phyloP scores from a whole-genome alignment of 2,888 invertebrate species.

The Camponotus fellah region DNA sequence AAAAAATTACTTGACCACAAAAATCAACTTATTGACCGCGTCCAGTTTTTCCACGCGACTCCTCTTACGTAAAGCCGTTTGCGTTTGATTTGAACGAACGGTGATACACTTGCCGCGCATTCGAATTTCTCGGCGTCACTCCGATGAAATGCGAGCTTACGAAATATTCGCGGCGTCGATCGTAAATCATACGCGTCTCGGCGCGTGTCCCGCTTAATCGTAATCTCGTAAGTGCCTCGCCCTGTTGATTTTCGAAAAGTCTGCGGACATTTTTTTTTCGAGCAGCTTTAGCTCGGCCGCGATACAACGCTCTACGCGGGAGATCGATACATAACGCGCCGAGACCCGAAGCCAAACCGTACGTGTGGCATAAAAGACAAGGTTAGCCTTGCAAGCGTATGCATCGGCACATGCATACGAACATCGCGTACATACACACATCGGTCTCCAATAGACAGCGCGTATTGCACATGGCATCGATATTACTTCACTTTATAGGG shows the following conservation, averaged over 20 bases:
- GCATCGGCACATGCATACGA: constrained; percentile 4
- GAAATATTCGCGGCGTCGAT: constrained; percentile 31
- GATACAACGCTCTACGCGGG: constrained; percentile 69
- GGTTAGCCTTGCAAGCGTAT: constrained; percentile 45
- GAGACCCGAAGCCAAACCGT: constrained; percentile 80
- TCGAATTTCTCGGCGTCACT: constrained; percentile 18
- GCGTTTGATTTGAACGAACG: constrained; percentile 38
- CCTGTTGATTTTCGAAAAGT: constrained; percentile 53
- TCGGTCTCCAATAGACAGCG: constrained; percentile 35
- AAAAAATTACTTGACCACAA: constrained; percentile 33
- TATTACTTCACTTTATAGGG: constrained; percentile 21
- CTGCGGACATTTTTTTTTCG: constrained; percentile 51
- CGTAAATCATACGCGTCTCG: constrained; percentile 11
- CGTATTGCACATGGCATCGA: constrained; percentile 33
- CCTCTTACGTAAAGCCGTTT: constrained; percentile 22
- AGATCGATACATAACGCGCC: constrained; percentile 78
- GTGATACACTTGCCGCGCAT: constrained; percentile 18
- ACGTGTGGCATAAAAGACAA: constrained; percentile 67
- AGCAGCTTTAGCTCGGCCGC: constrained; percentile 58
- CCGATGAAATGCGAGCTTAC: constrained; percentile 1
- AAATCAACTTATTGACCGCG: constrained; percentile 35
- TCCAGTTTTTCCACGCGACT: constrained; percentile 17
- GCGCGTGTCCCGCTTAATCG: not conserved
- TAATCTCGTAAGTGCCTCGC: constrained; percentile 28
- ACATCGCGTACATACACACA: not conserved